phyloP scores from a whole-genome alignment of 2,797 vertebrate genomes.

The Botia almorhae region DNA sequence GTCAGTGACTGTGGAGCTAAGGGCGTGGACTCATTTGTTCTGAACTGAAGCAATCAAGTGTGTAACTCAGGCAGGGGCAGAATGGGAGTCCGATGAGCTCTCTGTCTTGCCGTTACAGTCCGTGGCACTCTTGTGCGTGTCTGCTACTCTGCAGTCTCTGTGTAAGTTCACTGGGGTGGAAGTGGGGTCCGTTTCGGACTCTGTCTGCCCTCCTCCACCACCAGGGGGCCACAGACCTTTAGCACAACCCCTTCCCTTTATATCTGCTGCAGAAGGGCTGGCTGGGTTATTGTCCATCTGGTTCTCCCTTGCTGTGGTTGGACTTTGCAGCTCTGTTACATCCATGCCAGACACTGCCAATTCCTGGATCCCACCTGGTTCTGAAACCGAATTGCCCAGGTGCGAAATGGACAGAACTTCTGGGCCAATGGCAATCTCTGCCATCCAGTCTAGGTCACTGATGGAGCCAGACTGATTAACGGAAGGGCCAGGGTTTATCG shows the following conservation, averaged over 20 bases:
- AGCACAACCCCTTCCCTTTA: conserved; percentile 56
- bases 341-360: conserved; percentile 21
- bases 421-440: conserved; percentile 87
- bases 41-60: conserved; percentile 8
- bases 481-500: conserved; percentile 7
- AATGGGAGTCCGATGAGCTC: conserved; percentile 49
- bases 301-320: conserved; percentile 51
- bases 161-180: background rate
- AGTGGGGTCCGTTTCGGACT: background rate
- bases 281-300: background rate
- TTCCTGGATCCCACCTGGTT: conserved; percentile 64
- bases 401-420: conserved; percentile 81
- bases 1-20: conserved; percentile 51
- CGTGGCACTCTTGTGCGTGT: conserved; percentile 54
- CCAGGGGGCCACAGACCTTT: conserved; percentile 49
- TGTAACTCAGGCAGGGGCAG: conserved; percentile 66
- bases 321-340: conserved; percentile 65
- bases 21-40: conserved; percentile 31
- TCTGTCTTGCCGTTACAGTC: conserved; percentile 64
- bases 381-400: conserved; percentile 60
- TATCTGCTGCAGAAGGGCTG: conserved; percentile 64
- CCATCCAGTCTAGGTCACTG: conserved; percentile 86
- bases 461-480: conserved; percentile 38
- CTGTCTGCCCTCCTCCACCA: conserved; percentile 51
- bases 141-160: conserved; percentile 65